Evolutionary conservation across 2,797 vertebrate species (phyloP), one percentile per base, ranked within the genome.

Genomic region (Anabas testudineus): DNA sequence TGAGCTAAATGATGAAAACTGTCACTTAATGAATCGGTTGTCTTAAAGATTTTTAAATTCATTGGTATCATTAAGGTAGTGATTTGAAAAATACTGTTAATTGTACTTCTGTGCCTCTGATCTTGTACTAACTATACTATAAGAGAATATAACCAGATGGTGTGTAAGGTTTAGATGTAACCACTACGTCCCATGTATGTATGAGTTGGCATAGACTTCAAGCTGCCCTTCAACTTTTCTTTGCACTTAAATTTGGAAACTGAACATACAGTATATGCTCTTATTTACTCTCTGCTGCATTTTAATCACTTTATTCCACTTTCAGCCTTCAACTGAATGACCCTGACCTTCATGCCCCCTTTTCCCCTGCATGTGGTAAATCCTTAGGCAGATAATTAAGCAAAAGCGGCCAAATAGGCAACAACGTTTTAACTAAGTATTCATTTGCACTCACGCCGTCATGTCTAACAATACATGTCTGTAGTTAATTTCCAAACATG

Each of bases 291-390:
- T 55, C 21, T 59, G 46, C 52, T 49, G 43, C 49, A 48, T 79
- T 83, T 62, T 72, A 65, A 76, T 76, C 14, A 1, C 55, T 71
- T 80, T 56, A 80, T 72, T 69, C 19, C 43, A 55, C 37, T 42
- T 63, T 53, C 14, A 71, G 26, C 51, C 47, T 63, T 26, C 30
- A 56, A 26, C 18, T 24, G 2, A 12, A n/a, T 22, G 13, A 19
- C 60, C n/a, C 53, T 73, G 67, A 73, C 69, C 69, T 71, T 47
- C 41, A 26, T 46, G 16, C 18, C 54, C 18, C 54, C 2, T 3
- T 30, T 55, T 67, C 28, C 12, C 32, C 26, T 59, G 5, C 4
- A 0, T 63, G 28, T 52, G 43, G 32, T 62, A 67, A 85, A 81
- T 63, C 49, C 39, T 66, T 47, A 5, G 41, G 34, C 19, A 37